Conservation (phyloP, 2,797 vertebrate genomes). For the Muraenolepis orangiensis region DNA sequence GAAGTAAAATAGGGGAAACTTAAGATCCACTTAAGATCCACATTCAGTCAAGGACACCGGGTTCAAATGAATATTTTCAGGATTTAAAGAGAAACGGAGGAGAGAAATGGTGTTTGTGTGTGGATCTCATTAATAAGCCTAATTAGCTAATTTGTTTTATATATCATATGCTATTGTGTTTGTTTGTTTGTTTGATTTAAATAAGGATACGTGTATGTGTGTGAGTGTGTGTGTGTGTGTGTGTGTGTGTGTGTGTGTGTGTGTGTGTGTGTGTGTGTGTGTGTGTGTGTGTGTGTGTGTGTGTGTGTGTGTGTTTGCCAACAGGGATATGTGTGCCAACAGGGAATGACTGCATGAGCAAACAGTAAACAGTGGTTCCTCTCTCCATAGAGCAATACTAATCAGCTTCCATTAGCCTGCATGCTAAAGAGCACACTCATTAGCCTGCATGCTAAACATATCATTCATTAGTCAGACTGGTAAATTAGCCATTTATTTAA, state of each 20-base stretch:
- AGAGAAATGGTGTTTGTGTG: not conserved
- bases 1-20: not conserved
- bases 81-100: no score
- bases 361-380: constrained; percentile 58
- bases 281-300: no score
- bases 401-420: constrained; percentile 60
- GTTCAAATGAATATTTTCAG: not conserved
- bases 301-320: constrained; percentile 9
- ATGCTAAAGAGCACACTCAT: constrained; percentile 58
- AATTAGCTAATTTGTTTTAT: not conserved
- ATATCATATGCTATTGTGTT: not conserved
- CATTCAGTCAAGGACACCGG: not conserved
- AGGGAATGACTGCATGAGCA: constrained; percentile 60
- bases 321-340: constrained; percentile 14
- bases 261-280: constrained; percentile 1
- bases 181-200: constrained; percentile 3
- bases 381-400: constrained; percentile 61
- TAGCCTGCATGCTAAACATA: constrained; percentile 62
- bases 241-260: constrained; percentile 1
- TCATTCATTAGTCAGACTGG: constrained; percentile 60
- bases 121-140: not conserved
- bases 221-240: not conserved
- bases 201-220: not conserved
- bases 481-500: constrained; percentile 62
- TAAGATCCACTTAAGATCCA: not conserved